Base-by-base conservation (phyloP, 2,888 invertebrate species). In the Catocala nupta region DNA sequence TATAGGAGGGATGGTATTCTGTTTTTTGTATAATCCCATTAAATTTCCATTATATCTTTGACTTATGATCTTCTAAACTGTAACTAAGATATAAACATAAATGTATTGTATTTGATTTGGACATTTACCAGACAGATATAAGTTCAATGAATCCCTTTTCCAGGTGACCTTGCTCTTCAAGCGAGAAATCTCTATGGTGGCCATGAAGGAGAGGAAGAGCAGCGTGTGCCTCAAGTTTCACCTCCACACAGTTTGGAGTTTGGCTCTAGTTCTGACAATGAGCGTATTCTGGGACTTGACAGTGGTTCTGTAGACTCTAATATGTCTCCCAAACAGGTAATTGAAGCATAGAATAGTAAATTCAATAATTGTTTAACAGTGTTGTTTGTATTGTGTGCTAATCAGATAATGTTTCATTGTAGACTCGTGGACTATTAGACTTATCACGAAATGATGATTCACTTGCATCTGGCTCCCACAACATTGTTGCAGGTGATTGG, bases 261-360 rank as follows among this genome's bases (percentile, higher is more conserved):
- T 95, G 97, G 94, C 2, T 90, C 92, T 65, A 93, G 97, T 71
- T 95, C 96, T 81, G 97, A 97, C 82, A 97, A 97, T 84, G 98
- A 98, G 92, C 97, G 97, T 85, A 97, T 98, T 85, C 91, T 98
- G 82, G 96, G 98, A 71, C 96, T 98, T 82, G 97, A 98, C 94
- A 97, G 96, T 81, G 96, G 96, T 85, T 96, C 96, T 81, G 92
- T 97, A 84, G 96, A 97, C 86, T 95, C 96, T 52, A 96, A 97
- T 90, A 96, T 97, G 93, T 97, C 97, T 73, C 97, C 97, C 87
- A 97, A 97, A 91, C 97, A 97, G 95, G 95, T 95, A 82, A 77
- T 8, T 39, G 6, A 7, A 39, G 36, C 8, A 6, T 39, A 39
- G 6, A 39, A 39, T 7, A 7, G 25, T 25, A 25, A 1, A 25